phyloP scores from a whole-genome alignment of 2,113 vertebrate species.

The Hippocampus comes region DNA sequence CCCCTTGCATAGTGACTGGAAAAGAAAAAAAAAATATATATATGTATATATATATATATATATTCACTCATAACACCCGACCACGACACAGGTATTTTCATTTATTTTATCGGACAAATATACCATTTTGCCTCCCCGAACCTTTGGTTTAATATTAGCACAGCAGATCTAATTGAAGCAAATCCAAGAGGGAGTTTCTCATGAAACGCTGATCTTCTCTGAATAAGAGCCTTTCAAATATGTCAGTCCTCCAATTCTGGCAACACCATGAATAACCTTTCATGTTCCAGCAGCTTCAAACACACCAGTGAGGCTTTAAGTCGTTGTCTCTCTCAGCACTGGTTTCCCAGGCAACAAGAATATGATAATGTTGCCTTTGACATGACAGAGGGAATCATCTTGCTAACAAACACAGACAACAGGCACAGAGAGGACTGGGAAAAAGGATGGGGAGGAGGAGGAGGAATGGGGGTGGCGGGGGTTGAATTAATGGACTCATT shows the following conservation, averaged over 20 bases:
- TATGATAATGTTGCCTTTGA: constrained; percentile 79
- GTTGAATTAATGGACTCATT: constrained; percentile 72
- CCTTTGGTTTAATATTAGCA: constrained; percentile 22
- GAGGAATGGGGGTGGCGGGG: constrained; percentile 10
- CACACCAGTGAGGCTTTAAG: constrained; percentile 58
- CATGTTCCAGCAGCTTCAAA: constrained; percentile 70
- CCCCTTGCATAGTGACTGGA: not conserved
- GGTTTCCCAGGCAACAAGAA: constrained; percentile 75
- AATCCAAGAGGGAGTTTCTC: constrained; percentile 40
- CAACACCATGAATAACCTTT: constrained; percentile 60
- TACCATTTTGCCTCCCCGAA: constrained; percentile 1
- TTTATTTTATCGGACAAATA: not conserved
- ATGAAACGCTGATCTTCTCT: constrained; percentile 22
- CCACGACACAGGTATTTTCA: not conserved
- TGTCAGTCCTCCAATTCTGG: constrained; percentile 50
- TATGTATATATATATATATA: too few species aligned
- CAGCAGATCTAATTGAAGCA: constrained; percentile 33
- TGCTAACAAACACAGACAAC: constrained; percentile 77
- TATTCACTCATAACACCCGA: too few species aligned
- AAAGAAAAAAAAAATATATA: not conserved
- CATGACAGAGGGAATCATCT: constrained; percentile 77
- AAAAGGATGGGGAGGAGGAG: constrained; percentile 23
- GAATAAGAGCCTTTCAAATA: constrained; percentile 44
- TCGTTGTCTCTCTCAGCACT: constrained; percentile 60
- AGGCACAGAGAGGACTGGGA: constrained; percentile 63